Conservation (phyloP, 2,113 vertebrate species). For the Rallus limicola region DNA sequence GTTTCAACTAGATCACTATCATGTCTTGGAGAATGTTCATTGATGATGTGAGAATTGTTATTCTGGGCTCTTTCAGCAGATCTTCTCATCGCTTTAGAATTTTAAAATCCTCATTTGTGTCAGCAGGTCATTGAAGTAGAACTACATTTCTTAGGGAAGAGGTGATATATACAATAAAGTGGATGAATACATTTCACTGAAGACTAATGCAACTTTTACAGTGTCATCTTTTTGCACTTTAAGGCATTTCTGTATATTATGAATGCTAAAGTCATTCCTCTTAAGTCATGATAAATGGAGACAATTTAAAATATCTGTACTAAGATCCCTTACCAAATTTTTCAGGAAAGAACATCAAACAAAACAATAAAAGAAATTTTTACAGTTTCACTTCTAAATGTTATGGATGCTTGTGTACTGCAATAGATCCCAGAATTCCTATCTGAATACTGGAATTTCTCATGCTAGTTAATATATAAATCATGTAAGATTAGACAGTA, state of each 20-base stretch:
- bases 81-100: neutral
- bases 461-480: neutral
- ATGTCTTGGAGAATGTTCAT: neutral
- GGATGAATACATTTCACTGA: neutral
- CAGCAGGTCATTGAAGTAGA: neutral
- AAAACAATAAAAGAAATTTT: neutral
- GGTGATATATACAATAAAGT: neutral
- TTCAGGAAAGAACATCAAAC: neutral
- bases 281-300: neutral
- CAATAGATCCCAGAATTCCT: neutral
- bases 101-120: conserved; percentile 13
- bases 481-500: neutral
- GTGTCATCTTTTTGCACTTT: neutral
- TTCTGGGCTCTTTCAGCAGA: neutral
- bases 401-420: neutral
- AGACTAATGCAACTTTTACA: neutral
- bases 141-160: neutral
- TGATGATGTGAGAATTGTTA: neutral
- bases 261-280: neutral
- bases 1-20: neutral
- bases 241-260: neutral
- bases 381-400: neutral
- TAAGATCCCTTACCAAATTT: neutral
- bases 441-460: neutral
- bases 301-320: neutral